Percentiles rank a stretch among this genome's conserved stretches.
These are phyloP conservation scores for Parasteatoda lunata DNA, from an alignment of 2,888 invertebrate species.

Conservation along the genomic window DNA sequence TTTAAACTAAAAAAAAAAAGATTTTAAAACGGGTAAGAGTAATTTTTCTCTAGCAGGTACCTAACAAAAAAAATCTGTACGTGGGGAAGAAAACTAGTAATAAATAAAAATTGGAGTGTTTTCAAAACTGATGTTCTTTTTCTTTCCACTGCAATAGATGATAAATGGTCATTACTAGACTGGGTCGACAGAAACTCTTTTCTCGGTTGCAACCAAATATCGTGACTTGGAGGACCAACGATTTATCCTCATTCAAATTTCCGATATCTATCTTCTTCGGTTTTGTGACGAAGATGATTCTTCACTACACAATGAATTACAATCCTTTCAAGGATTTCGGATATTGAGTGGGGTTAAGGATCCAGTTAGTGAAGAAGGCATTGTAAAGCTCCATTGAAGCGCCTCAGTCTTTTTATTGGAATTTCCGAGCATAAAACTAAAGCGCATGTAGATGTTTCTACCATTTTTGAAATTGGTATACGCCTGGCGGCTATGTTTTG, in stretches of 20 bases:
- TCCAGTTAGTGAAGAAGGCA: slow-evolving; percentile 12
- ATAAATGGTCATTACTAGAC: slow-evolving; percentile 42
- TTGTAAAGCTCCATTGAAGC: neutral
- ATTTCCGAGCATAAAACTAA: slow-evolving; percentile 14
- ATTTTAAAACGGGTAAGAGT: too few relatives aligned
- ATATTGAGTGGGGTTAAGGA: slow-evolving; percentile 41
- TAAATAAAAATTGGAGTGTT: too few relatives aligned
- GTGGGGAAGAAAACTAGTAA: too few relatives aligned
- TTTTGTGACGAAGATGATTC: slow-evolving; percentile 46
- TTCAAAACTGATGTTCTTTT: slow-evolving; percentile 16
- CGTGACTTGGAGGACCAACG: slow-evolving; percentile 49
- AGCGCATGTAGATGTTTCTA: slow-evolving; percentile 3
- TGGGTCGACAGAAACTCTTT: slow-evolving; percentile 38
- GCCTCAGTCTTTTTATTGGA: slow-evolving; percentile 15
- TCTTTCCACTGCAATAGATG: slow-evolving; percentile 25
- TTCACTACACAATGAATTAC: slow-evolving; percentile 39
- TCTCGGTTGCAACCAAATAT: slow-evolving; percentile 34
- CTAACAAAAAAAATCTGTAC: too few relatives aligned
- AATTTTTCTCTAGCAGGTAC: too few relatives aligned
- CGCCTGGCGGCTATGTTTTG: neutral
- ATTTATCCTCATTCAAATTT: slow-evolving; percentile 51
- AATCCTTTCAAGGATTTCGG: slow-evolving; percentile 21
- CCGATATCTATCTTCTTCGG: slow-evolving; percentile 42
- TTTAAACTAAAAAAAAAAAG: too few relatives aligned
- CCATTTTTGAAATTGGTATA: slow-evolving; percentile 32